Conservation (phyloP, 2,113 vertebrate species). For the Laterallus jamaicensis region DNA sequence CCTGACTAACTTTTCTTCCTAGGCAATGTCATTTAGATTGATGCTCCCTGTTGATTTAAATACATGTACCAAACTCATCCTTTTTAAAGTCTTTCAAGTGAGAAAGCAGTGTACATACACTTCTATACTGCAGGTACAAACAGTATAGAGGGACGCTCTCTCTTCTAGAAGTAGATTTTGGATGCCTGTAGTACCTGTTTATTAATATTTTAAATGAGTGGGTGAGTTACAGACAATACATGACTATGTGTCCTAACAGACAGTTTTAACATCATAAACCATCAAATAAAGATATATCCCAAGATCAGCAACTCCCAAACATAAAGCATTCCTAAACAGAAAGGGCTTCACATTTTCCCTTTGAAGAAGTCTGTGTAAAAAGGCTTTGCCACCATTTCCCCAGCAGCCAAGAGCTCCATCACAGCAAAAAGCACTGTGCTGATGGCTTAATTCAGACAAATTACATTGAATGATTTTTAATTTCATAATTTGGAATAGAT, state of each 20-base stretch:
- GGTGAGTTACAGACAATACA: neutral
- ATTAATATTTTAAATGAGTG: neutral
- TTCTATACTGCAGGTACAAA: neutral
- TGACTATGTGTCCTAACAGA: neutral
- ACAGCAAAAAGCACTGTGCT: neutral
- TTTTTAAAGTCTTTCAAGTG: neutral
- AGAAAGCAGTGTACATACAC: neutral
- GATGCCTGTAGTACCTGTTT: neutral
- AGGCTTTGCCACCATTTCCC: neutral
- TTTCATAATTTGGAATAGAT: neutral
- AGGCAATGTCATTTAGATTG: neutral
- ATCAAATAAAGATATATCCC: neutral
- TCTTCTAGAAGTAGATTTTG: neutral
- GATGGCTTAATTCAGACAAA: neutral
- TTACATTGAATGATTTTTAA: neutral
- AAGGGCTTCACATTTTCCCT: neutral
- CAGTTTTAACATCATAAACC: neutral
- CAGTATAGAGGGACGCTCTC: neutral
- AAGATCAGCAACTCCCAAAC: neutral
- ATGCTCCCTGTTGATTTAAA: neutral
- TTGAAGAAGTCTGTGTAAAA: neutral
- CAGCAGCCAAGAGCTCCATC: neutral
- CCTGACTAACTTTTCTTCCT: neutral
- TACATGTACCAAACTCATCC: neutral
- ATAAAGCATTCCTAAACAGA: neutral